Conservation (phyloP, 2,888 invertebrate species). For the Drosophila colorata region DNA sequence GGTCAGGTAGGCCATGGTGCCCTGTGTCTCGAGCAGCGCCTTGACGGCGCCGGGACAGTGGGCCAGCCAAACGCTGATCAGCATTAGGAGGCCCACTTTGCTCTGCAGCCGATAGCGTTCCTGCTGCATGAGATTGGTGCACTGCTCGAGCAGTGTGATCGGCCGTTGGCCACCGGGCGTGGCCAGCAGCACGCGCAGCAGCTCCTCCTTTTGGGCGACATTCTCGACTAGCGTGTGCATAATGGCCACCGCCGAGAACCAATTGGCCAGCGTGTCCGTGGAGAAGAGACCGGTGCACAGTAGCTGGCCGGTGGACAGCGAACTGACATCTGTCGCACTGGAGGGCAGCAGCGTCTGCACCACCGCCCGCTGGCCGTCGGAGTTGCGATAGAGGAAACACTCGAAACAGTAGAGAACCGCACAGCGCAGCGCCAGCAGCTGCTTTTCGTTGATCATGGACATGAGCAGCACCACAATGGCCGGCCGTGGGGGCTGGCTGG, state of each 20-base stretch:
- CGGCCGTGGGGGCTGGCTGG: conserved; percentile 96
- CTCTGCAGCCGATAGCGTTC: conserved; percentile 88
- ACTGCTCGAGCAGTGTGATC: conserved; percentile 95
- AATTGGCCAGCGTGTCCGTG: conserved; percentile 94
- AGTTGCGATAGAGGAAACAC: conserved; percentile 97
- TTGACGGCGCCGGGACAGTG: conserved; percentile 93
- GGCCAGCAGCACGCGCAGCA: conserved; percentile 95
- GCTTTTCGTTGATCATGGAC: conserved; percentile 99
- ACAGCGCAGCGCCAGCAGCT: conserved; percentile 94
- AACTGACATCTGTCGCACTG: conserved; percentile 90
- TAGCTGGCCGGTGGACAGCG: conserved; percentile 93
- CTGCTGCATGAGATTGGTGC: conserved; percentile 93
- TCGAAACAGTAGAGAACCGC: conserved; percentile 99
- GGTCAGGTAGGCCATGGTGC: conserved; percentile 93
- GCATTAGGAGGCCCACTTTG: conserved; percentile 95
- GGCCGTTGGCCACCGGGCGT: conserved; percentile 93
- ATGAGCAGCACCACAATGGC: conserved; percentile 97
- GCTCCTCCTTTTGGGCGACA: conserved; percentile 93
- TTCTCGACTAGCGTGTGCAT: conserved; percentile 96
- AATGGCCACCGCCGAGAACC: conserved; percentile 97
- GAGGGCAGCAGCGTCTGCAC: conserved; percentile 97
- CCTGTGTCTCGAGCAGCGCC: conserved; percentile 91
- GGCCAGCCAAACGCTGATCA: conserved; percentile 95
- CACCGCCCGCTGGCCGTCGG: conserved; percentile 93
- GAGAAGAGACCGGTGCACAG: conserved; percentile 97